phyloP scores from a whole-genome alignment of 2,113 vertebrate genomes.

The Poecilia latipinna region DNA sequence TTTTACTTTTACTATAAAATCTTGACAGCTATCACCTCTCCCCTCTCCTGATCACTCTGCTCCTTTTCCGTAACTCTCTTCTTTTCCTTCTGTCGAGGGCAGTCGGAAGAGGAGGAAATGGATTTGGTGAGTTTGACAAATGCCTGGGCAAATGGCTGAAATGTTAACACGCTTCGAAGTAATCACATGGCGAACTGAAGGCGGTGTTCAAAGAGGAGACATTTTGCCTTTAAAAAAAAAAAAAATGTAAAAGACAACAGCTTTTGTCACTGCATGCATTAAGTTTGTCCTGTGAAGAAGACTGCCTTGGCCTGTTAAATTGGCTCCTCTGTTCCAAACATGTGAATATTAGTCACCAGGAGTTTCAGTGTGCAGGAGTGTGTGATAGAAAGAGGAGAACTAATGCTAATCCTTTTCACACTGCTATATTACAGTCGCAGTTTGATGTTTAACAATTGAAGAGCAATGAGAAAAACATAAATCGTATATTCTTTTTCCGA shows the following conservation, averaged over 20 bases:
- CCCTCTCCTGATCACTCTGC: slow-evolving; percentile 24
- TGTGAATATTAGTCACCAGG: slow-evolving; percentile 48
- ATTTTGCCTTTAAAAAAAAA: slow-evolving; percentile 22
- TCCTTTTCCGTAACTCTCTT: slow-evolving; percentile 66
- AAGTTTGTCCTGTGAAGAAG: slow-evolving; percentile 71
- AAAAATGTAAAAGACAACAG: slow-evolving; percentile 1
- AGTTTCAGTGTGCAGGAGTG: slow-evolving; percentile 3
- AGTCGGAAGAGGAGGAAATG: slow-evolving; percentile 98
- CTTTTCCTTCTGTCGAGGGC: slow-evolving; percentile 85
- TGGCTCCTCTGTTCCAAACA: slow-evolving; percentile 50
- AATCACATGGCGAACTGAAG: slow-evolving; percentile 47
- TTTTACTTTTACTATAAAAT: slow-evolving; percentile 30
- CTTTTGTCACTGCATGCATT: slow-evolving; percentile 76
- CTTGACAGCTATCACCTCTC: slow-evolving; percentile 16
- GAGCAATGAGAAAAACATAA: slow-evolving; percentile 31
- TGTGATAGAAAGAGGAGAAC: slow-evolving; percentile 15
- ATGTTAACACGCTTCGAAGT: slow-evolving; percentile 58
- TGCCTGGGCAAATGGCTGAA: slow-evolving; percentile 62
- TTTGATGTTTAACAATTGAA: slow-evolving; percentile 28
- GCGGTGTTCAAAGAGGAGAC: slow-evolving; percentile 47
- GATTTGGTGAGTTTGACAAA: slow-evolving; percentile 93
- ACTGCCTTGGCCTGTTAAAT: slow-evolving; percentile 65
- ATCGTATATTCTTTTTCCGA: slow-evolving; percentile 34
- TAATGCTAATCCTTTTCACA: background rate
- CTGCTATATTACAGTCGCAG: background rate